Evolutionary conservation across 2,797 vertebrate genomes (phyloP).

Genomic region (Falco concolor): DNA sequence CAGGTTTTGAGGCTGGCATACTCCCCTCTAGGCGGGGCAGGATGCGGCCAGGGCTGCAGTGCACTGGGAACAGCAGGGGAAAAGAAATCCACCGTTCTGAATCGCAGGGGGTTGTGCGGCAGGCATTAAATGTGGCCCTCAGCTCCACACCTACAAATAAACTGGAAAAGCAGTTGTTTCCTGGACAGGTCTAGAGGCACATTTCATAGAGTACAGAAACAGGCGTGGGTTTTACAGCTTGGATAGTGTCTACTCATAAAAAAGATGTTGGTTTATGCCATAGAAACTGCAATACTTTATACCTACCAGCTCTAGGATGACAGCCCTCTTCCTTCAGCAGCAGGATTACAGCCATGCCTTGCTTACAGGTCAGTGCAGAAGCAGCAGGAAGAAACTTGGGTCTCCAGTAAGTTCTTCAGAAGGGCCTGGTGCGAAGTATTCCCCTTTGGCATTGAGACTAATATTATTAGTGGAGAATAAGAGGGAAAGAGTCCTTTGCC

Average conservation of each 20-base stretch:
- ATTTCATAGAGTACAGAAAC: not conserved
- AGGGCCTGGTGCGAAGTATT: not conserved
- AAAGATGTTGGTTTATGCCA: not conserved
- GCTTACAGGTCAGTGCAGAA: not conserved
- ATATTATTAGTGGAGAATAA: not conserved
- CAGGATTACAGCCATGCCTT: not conserved
- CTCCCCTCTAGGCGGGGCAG: not conserved
- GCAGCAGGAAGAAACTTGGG: not conserved
- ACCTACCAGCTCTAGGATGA: not conserved
- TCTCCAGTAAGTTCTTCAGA: not conserved
- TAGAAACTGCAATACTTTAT: not conserved
- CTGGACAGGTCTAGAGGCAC: not conserved
- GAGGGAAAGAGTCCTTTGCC: not conserved
- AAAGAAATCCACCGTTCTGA: not conserved
- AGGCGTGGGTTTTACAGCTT: not conserved
- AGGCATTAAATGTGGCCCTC: not conserved
- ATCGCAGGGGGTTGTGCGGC: accelerated
- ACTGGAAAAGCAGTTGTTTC: not conserved
- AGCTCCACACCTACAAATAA: not conserved
- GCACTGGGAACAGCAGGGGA: not conserved
- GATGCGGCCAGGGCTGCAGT: not conserved
- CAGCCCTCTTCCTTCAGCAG: not conserved
- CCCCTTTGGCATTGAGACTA: not conserved
- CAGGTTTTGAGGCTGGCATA: not conserved
- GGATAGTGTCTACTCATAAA: not conserved